phyloP scores from a whole-genome alignment of 2,113 vertebrate species.

The Seriola quinqueradiata region DNA sequence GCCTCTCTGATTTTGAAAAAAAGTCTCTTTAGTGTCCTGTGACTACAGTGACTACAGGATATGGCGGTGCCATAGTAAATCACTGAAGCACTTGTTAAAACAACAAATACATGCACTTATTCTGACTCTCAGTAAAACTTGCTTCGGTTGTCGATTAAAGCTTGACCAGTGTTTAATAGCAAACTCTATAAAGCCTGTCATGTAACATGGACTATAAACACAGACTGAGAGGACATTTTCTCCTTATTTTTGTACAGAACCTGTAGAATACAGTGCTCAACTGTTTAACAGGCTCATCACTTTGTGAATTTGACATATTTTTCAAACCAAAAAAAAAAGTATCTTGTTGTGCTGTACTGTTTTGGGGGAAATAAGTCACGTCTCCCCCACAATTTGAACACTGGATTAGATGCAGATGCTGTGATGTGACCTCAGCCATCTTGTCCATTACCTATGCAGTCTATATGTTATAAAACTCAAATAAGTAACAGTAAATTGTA shows the following conservation, averaged over 20 bases:
- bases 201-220: not conserved
- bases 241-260: not conserved
- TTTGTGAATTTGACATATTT: not conserved
- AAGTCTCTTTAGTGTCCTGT: too few species aligned
- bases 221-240: not conserved
- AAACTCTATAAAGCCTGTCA: not conserved
- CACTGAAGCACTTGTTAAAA: too few species aligned
- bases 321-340: too few species aligned
- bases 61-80: too few species aligned
- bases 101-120: not conserved
- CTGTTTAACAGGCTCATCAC: not conserved
- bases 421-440: not conserved
- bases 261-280: not conserved
- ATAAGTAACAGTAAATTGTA: not conserved
- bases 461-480: not conserved
- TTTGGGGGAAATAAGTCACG: not conserved
- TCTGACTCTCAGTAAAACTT: not conserved
- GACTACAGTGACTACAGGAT: too few species aligned
- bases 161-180: not conserved
- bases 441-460: not conserved
- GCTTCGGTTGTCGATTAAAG: not conserved
- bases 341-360: not conserved
- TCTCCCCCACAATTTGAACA: not conserved
- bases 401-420: constrained; percentile 13
- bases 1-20: not conserved